A percentile compares a stretch with the other conserved stretches of the same genome.
phyloP scores from a whole-genome alignment of 2,888 invertebrate genomes.

The Thereva nobilitata region DNA sequence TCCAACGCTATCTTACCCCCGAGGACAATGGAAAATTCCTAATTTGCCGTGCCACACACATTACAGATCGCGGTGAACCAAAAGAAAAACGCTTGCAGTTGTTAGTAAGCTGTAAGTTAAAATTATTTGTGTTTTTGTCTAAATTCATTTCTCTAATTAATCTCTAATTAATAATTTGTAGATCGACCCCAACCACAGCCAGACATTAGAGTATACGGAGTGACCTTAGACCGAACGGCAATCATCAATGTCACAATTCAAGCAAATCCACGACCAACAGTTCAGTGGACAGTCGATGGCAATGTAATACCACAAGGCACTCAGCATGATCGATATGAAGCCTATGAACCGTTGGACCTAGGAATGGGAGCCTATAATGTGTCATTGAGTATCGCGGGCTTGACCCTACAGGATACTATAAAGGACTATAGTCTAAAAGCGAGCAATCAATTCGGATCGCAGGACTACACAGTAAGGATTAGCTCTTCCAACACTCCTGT shows the following conservation, averaged over 20 bases:
- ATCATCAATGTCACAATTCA: slow-evolving; percentile 72
- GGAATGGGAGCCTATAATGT: slow-evolving; percentile 71
- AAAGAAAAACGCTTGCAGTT: slow-evolving; percentile 54
- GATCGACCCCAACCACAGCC: slow-evolving; percentile 68
- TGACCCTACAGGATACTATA: slow-evolving; percentile 77
- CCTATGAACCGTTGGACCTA: slow-evolving; percentile 51
- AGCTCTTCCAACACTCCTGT: slow-evolving; percentile 70
- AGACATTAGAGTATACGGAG: slow-evolving; percentile 71
- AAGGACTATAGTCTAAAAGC: slow-evolving; percentile 70
- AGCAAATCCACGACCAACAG: slow-evolving; percentile 72
- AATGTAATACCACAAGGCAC: slow-evolving; percentile 61
- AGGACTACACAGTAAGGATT: slow-evolving; percentile 68
- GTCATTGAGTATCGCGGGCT: slow-evolving; percentile 67
- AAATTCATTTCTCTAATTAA: neutral
- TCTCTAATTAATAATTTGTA: slow-evolving; percentile 50
- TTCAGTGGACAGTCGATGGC: slow-evolving; percentile 70
- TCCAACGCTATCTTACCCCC: slow-evolving; percentile 65
- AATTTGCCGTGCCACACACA: slow-evolving; percentile 70
- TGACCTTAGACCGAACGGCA: slow-evolving; percentile 72
- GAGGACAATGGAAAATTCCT: slow-evolving; percentile 69
- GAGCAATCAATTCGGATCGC: slow-evolving; percentile 69
- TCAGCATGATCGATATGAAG: slow-evolving; percentile 53
- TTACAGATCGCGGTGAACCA: slow-evolving; percentile 53
- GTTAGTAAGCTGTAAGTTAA: slow-evolving; percentile 66
- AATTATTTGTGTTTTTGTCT: slow-evolving; percentile 4